Evolutionary conservation across 2,797 vertebrate genomes (phyloP), one percentile per base, ranked within the genome.

Genomic region (Cephalopachus bancanus): DNA sequence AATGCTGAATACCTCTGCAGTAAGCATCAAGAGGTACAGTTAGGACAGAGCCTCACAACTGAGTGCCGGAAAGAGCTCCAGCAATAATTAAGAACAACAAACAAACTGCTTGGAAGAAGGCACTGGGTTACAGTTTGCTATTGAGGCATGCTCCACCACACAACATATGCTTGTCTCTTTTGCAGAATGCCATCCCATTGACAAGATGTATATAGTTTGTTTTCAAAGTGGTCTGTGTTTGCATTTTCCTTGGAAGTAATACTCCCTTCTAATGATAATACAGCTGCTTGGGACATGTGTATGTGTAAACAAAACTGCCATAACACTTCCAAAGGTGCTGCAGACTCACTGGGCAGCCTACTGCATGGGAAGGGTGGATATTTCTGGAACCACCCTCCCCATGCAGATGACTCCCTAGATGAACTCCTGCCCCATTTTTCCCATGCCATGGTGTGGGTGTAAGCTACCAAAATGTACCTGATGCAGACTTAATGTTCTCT

Each of bases 241-340:
- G 88, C 69, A 60, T 89, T 97, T 89, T 96, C 28, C 57, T 37
- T 75, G 83, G 62, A 59, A 33, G 64, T 49, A 57, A 44, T 64
- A 53, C 71, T 86, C 78, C 44, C 30, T 65, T 84, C 87, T 37
- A 57, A 57, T 55, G 71, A 83, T 80, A 80, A 79, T 24, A 86
- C 85, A 88, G n/a, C 64, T 83, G 15, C 60, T 53, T 81, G 79
- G 60, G 9, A 83, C 7, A 49, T 59, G 51, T 51, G 69, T 14
- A 90, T 86, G 60, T 60, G 7, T 91, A 24, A 92, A 67, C 12
- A 60, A 72, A 59, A 69, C 28, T 44, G 62, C 14, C 10, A 33
- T 53, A 53, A 75, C 11, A 69, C 11, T 93, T 93, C 20, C 22
- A 33, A 83, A 65, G 53, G 4, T 9, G 11, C 26, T 24, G 33